phyloP scores from a whole-genome alignment of 2,113 vertebrate genomes.

The Takifugu flavidus region DNA sequence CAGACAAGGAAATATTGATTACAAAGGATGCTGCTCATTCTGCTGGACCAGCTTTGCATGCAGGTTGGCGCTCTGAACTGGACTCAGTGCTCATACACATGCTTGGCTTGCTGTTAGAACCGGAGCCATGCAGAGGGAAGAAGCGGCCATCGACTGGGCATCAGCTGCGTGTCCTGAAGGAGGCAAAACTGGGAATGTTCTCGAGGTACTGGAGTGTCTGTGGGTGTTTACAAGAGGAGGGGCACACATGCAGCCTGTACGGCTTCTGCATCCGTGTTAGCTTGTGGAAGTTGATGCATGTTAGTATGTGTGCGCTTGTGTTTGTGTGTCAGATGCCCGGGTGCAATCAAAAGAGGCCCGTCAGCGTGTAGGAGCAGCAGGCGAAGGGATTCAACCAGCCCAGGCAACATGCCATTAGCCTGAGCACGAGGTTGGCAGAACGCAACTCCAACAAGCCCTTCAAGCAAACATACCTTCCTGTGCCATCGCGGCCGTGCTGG shows the following conservation, averaged over 20 bases:
- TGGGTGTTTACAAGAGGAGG: conserved; percentile 1
- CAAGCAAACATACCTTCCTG: conserved; percentile 87
- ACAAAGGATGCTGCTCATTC: conserved; percentile 38
- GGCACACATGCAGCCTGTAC: conserved; percentile 15
- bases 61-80: conserved; percentile 41
- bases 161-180: conserved; percentile 24
- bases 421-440: conserved; percentile 46
- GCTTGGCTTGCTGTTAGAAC: conserved; percentile 55
- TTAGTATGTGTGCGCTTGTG: conserved; percentile 2
- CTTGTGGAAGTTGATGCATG: not conserved
- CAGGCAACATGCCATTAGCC: conserved; percentile 74
- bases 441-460: conserved; percentile 49
- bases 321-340: conserved; percentile 28
- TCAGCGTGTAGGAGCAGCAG: conserved; percentile 48
- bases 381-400: conserved; percentile 52
- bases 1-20: conserved; percentile 24
- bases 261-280: not conserved
- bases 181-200: conserved; percentile 9
- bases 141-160: conserved; percentile 50
- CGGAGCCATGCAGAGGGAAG: conserved; percentile 55
- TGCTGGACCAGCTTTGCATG: conserved; percentile 58
- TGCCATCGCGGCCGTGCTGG: conserved; percentile 89
- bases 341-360: conserved; percentile 45
- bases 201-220: not conserved
- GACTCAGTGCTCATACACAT: conserved; percentile 47